These are phyloP conservation scores for Ceyx cyanopectus DNA, from an alignment of 2,113 vertebrate species.

Conservation along the genomic window DNA sequence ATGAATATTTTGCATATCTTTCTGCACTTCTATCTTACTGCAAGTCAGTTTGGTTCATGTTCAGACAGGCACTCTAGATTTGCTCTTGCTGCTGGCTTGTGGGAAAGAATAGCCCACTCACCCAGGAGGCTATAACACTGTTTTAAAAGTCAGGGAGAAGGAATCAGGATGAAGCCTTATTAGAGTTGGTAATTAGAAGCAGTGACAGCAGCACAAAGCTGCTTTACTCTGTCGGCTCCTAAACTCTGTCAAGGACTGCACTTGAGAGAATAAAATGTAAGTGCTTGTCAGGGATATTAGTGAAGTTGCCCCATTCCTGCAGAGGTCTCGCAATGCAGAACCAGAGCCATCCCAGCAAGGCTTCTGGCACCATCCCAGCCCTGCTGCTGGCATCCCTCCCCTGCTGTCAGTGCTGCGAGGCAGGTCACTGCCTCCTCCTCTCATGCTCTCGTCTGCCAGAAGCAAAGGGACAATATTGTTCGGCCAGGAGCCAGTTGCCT, in stretches of 20 bases:
- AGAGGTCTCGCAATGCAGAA: background rate
- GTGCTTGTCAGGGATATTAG: conserved; percentile 8
- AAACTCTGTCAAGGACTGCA: background rate
- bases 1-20: background rate
- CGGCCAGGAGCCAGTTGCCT: background rate
- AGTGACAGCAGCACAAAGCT: conserved; percentile 38
- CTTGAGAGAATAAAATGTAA: conserved; percentile 17
- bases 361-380: conserved; percentile 36
- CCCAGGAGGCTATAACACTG: background rate
- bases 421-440: conserved; percentile 34
- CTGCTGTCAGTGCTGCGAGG: conserved; percentile 27
- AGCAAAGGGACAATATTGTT: conserved; percentile 54
- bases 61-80: background rate
- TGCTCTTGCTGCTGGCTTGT: background rate
- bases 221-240: background rate
- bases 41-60: background rate
- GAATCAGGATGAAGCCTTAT: conserved; percentile 23
- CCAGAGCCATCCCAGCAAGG: conserved; percentile 1
- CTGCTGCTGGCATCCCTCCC: conserved; percentile 4
- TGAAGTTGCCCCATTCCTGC: background rate
- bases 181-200: conserved; percentile 43
- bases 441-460: background rate
- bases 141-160: conserved; percentile 25
- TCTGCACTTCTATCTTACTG: background rate
- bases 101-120: background rate